Evolutionary conservation across 1,140 invertebrate species (phyloP), one percentile per base, ranked within the genome.

Genomic region (Solenopsis fugax): DNA sequence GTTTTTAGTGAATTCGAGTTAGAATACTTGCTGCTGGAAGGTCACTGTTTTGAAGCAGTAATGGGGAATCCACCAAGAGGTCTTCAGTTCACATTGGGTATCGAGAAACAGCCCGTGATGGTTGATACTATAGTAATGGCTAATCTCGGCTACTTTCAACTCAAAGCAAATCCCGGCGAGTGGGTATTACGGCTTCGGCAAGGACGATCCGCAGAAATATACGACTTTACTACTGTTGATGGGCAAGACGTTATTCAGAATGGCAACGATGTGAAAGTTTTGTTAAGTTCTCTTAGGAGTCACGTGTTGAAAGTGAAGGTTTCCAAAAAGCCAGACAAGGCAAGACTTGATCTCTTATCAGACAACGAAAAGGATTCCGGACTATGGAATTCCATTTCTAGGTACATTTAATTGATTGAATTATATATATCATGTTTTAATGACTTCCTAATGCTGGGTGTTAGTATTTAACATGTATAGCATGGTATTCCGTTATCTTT

Each of bases 101-200:
- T 98, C 0, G 96, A 97, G 73, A 96, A 95, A 9, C 95, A 97
- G 56, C 97, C 98, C 0, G 96, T 97, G 4, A 96, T 97, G 67
- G 97, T 98, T 78, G 99, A 99, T 94, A 99, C 99, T 13, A 99
- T 99, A 92, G 99, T 99, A 4, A 99, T 99, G 99, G 99, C 99
- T 2, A 99, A 99, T 96, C 96, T 99, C 86, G 98, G 98, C 21
- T 99, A 99, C 95, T 99, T 99, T 95, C 99, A 99, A 95, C 95
- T 99, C 2, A 99, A 99, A 95, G 99, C 99, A 0, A 99, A 98
- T 94, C 99, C 99, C 16, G 99, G 99, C 3, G 97, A 98, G 50
- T 99, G 99, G 99, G 95, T 97, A 13, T 95, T 99, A 56, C 96
- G 97, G 18, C 95, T 98, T 16, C 96, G 99, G 64, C 98, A 99